Conservation (phyloP, 2,113 vertebrate genomes). For the Otus sunia region DNA sequence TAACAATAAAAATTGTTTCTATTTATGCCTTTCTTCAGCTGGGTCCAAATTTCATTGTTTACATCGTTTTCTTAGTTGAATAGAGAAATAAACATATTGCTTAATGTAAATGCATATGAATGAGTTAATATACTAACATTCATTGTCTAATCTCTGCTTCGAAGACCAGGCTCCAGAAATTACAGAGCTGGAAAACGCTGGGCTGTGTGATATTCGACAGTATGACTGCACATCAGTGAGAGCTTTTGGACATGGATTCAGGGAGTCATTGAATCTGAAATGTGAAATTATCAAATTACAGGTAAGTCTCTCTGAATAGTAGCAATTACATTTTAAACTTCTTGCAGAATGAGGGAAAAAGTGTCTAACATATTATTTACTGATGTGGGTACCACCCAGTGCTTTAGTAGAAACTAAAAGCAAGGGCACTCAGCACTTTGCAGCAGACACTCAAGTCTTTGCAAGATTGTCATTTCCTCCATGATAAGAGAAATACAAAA, state of each 20-base stretch:
- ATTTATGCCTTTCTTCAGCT: not conserved
- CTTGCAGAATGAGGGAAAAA: not conserved
- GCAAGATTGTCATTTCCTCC: not conserved
- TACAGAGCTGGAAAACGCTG: slow-evolving; percentile 78
- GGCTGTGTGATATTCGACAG: slow-evolving; percentile 82
- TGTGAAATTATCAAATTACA: slow-evolving; percentile 90
- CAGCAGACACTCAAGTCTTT: not conserved
- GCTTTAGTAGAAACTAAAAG: slow-evolving; percentile 6
- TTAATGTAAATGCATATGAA: not conserved
- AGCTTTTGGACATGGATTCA: slow-evolving; percentile 83
- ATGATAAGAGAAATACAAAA: not conserved
- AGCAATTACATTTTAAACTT: not conserved
- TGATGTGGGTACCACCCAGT: not conserved
- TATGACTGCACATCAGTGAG: slow-evolving; percentile 78
- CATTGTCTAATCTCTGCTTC: slow-evolving; percentile 6
- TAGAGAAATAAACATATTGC: not conserved
- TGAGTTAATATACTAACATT: not conserved
- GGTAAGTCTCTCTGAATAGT: slow-evolving; percentile 68
- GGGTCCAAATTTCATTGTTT: not conserved
- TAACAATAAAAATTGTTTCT: not conserved
- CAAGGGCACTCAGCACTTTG: not conserved
- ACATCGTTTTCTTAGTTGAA: not conserved
- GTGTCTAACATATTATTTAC: not conserved
- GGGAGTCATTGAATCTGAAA: slow-evolving; percentile 77
- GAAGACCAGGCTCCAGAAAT: slow-evolving; percentile 89